phyloP scores from a whole-genome alignment of 2,888 invertebrate genomes.

The Agapetus fuscipes region DNA sequence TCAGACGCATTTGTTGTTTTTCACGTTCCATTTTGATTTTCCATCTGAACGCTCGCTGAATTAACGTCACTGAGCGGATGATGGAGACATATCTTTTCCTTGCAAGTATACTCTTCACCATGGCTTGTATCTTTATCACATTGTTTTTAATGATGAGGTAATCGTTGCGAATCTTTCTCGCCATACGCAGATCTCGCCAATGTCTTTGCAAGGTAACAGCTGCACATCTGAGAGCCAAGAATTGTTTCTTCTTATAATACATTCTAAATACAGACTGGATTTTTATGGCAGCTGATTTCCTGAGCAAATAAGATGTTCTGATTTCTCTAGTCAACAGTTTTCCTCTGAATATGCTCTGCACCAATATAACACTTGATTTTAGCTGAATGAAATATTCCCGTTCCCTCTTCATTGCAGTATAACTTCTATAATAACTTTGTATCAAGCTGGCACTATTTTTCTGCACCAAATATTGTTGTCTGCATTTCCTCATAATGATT shows the following conservation, averaged over 20 bases:
- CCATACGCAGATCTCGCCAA: conserved; percentile 28
- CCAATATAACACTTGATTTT: conserved; percentile 29
- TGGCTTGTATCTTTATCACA: conserved; percentile 28
- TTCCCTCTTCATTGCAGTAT: conserved; percentile 25
- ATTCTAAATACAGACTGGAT: conserved; percentile 22
- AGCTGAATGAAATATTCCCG: conserved; percentile 27
- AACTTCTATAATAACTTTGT: conserved; percentile 9
- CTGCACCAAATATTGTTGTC: conserved; percentile 4
- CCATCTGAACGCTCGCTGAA: conserved; percentile 36
- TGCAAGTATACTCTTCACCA: conserved; percentile 28
- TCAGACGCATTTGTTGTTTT: conserved; percentile 14
- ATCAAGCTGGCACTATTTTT: conserved; percentile 4
- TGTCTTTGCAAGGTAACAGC: conserved; percentile 32
- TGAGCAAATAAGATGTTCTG: conserved; percentile 13
- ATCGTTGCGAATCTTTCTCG: conserved; percentile 27
- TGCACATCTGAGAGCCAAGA: conserved; percentile 26
- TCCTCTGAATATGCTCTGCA: conserved; percentile 36
- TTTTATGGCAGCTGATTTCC: conserved; percentile 8
- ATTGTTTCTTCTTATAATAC: conserved; percentile 25
- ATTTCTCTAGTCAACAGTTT: conserved; percentile 18
- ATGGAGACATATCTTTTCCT: conserved; percentile 29
- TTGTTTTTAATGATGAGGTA: conserved; percentile 20
- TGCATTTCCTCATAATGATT: neutral
- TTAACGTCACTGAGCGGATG: conserved; percentile 26
- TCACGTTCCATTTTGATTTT: conserved; percentile 24